Evolutionary conservation across 2,113 vertebrate species (phyloP).

Genomic region (Scatophagus argus): DNA sequence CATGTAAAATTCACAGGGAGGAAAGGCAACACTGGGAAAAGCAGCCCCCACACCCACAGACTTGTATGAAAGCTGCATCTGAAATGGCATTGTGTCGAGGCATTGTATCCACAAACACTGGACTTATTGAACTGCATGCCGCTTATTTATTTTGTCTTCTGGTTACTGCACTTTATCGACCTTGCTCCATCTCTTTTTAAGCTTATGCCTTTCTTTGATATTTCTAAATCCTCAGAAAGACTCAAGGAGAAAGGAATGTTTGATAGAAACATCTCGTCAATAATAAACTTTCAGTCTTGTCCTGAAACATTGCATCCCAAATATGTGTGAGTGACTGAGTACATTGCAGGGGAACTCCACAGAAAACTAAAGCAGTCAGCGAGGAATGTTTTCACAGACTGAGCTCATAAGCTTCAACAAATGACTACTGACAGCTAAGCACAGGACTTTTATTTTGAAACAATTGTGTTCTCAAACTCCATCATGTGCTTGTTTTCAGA

Average conservation of each 20-base stretch:
- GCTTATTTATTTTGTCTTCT: conserved; percentile 16
- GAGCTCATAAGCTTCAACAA: conserved; percentile 66
- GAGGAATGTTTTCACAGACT: conserved; percentile 71
- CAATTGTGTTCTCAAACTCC: conserved; percentile 31
- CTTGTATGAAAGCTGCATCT: neutral
- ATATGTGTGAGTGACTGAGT: neutral
- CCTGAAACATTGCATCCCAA: conserved; percentile 1
- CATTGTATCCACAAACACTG: conserved; percentile 17
- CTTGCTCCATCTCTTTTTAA: conserved; percentile 5
- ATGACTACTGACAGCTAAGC: conserved; percentile 54
- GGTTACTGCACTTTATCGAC: conserved; percentile 11
- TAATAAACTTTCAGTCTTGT: conserved; percentile 23
- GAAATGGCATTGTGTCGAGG: conserved; percentile 14
- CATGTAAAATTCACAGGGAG: conserved; percentile 21
- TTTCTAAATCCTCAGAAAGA: conserved; percentile 19
- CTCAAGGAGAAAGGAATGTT: neutral
- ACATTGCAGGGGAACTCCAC: conserved; percentile 4
- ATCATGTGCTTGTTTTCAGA: conserved; percentile 32
- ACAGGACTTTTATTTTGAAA: conserved; percentile 57
- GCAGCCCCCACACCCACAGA: neutral
- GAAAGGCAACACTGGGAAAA: conserved; percentile 31
- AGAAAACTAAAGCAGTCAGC: conserved; percentile 26
- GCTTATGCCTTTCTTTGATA: conserved; percentile 1
- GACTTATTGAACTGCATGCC: neutral
- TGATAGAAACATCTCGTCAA: neutral